Conservation (phyloP, 2,113 vertebrate species). For the Ceyx margarethae region DNA sequence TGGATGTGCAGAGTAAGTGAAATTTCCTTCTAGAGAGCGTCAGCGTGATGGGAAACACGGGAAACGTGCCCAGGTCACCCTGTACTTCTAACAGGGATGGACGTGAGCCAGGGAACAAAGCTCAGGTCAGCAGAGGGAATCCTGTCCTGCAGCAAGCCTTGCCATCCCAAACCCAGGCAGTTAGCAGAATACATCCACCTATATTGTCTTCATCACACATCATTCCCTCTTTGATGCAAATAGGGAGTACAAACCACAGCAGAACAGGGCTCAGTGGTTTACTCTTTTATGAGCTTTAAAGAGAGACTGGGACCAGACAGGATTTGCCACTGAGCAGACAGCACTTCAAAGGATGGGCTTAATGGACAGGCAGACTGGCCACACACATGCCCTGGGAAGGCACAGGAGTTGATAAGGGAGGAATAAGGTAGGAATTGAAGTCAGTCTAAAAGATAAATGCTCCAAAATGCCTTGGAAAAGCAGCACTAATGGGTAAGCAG, state of each 20-base stretch:
- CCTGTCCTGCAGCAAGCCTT: neutral
- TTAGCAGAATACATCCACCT: neutral
- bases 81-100: neutral
- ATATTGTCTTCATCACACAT: neutral
- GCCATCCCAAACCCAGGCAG: neutral
- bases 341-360: neutral
- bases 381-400: neutral
- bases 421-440: neutral
- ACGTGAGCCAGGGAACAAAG: neutral
- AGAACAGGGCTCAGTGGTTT: neutral
- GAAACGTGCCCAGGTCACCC: neutral
- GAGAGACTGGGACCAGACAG: neutral
- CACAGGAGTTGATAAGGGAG: neutral
- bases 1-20: neutral
- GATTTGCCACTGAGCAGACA: neutral
- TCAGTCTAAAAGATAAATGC: neutral
- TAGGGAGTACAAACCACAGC: neutral
- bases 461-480: neutral
- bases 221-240: neutral
- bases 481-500: neutral
- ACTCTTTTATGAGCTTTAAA: neutral
- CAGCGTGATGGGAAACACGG: neutral
- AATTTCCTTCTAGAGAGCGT: neutral
- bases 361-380: neutral
- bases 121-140: neutral